Evolutionary conservation across 1,140 invertebrate species (phyloP).

Genomic region (Rhyacophila brunnea): DNA sequence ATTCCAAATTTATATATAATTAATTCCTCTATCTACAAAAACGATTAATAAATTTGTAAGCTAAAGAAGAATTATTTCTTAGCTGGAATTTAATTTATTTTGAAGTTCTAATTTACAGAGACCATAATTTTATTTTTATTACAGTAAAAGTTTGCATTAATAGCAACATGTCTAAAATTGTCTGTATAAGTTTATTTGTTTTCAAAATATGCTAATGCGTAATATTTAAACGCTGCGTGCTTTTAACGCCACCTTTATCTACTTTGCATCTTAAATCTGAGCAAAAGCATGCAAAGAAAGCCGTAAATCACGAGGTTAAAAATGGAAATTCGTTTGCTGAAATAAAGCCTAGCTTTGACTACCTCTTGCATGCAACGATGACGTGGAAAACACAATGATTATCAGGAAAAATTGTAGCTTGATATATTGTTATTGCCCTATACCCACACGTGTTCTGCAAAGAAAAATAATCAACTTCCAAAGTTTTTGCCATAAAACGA

Average conservation of each 20-base stretch:
- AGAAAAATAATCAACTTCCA: neutral
- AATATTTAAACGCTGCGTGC: slow-evolving; percentile 8
- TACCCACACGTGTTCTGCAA: neutral
- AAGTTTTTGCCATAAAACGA: too few relatives aligned
- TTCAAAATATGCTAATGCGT: slow-evolving; percentile 3
- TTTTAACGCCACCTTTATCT: slow-evolving; percentile 5
- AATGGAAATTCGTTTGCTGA: slow-evolving; percentile 24
- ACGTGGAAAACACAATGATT: slow-evolving; percentile 29
- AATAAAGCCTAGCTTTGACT: slow-evolving; percentile 5
- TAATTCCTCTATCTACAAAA: too few relatives aligned
- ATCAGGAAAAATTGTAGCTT: slow-evolving; percentile 11
- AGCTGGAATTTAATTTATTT: too few relatives aligned
- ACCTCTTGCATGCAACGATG: slow-evolving; percentile 17
- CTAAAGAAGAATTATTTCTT: too few relatives aligned
- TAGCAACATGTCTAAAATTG: too few relatives aligned
- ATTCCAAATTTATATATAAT: too few relatives aligned
- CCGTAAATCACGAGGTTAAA: slow-evolving; percentile 18
- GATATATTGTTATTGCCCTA: slow-evolving; percentile 18
- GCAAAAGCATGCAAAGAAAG: slow-evolving; percentile 12
- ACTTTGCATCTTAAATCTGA: slow-evolving; percentile 3
- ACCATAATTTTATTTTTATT: too few relatives aligned
- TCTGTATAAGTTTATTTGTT: slow-evolving; percentile 4
- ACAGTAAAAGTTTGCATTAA: too few relatives aligned
- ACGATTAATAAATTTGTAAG: too few relatives aligned
- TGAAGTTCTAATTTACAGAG: too few relatives aligned